phyloP scores from a whole-genome alignment of 2,113 vertebrate species.

The Marmota flaviventris region DNA sequence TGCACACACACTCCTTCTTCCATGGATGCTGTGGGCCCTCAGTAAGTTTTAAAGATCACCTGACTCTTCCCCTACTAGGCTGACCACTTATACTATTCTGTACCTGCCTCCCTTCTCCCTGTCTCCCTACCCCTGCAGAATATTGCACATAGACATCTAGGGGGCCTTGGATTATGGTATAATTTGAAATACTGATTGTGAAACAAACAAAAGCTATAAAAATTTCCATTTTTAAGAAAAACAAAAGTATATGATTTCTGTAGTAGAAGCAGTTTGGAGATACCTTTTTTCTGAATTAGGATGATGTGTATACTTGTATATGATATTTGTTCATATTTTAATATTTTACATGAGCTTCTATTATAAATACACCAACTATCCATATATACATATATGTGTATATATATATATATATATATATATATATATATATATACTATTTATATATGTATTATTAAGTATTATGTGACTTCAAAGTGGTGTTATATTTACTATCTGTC shows the following conservation, averaged over 20 bases:
- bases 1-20: neutral
- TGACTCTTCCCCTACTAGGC: too few relatives aligned
- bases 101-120: neutral
- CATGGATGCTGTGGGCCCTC: neutral
- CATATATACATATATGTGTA: neutral
- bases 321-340: neutral
- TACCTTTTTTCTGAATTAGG: neutral
- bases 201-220: constrained; percentile 72
- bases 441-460: neutral
- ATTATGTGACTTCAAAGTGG: neutral
- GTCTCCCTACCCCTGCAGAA: too few relatives aligned
- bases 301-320: neutral
- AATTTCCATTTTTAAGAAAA: constrained; percentile 9
- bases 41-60: too few relatives aligned
- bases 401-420: too few relatives aligned
- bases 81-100: neutral
- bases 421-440: too few relatives aligned
- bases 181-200: constrained; percentile 77
- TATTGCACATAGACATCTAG: neutral
- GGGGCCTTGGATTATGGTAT: neutral
- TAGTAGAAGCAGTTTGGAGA: neutral
- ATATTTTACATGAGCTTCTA: neutral
- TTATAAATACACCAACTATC: neutral
- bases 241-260: neutral
- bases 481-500: neutral